These are phyloP conservation scores for Sipha flava DNA, from an alignment of 1,140 invertebrate genomes.

Conservation along the genomic window DNA sequence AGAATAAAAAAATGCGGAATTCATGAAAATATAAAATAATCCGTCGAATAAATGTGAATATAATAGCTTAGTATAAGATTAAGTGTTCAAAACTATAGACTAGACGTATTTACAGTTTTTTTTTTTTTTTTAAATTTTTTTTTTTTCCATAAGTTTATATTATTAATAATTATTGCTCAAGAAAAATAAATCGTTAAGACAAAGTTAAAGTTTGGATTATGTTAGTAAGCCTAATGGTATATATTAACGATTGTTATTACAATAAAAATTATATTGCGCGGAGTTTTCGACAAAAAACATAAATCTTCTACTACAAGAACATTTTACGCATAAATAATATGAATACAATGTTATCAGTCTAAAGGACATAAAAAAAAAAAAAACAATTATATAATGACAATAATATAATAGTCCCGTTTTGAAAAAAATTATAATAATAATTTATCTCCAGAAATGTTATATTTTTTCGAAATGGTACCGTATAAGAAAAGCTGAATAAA, in stretches of 20 bases:
- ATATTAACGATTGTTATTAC: conserved; percentile 13
- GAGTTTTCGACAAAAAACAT: background rate
- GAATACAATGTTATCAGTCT: conserved; percentile 28
- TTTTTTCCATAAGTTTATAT: background rate
- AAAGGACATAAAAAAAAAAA: conserved; percentile 12
- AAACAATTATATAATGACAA: background rate
- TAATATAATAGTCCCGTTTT: background rate
- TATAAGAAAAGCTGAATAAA: conserved; percentile 9
- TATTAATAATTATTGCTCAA: conserved; percentile 13
- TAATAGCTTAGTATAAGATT: background rate
- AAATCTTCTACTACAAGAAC: background rate
- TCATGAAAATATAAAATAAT: background rate
- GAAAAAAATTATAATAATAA: background rate
- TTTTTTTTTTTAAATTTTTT: background rate
- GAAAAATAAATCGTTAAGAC: background rate
- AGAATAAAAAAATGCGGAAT: background rate
- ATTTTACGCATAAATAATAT: background rate
- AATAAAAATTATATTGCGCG: background rate
- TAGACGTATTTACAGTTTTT: background rate
- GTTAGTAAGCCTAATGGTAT: conserved; percentile 28
- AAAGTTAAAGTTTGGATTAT: background rate
- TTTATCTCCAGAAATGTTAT: background rate
- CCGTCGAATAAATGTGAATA: background rate
- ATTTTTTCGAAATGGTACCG: background rate
- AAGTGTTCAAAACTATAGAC: background rate